Conservation (phyloP, 2,797 vertebrate genomes). For the Knipowitschia caucasica region DNA sequence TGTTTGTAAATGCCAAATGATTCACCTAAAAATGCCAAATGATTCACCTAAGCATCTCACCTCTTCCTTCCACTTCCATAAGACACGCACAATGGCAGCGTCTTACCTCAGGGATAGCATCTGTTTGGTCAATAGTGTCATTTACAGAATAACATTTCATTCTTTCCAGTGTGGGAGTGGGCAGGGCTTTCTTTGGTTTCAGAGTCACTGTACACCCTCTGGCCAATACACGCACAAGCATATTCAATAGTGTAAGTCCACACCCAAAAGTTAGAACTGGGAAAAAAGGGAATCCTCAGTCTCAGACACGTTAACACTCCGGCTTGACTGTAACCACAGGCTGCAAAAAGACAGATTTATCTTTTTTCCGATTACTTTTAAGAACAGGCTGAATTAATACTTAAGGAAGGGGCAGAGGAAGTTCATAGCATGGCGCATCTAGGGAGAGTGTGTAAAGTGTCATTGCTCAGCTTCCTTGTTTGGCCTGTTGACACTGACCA, state of each 20-base stretch:
- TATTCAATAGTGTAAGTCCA: conserved; percentile 26
- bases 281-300: conserved; percentile 51
- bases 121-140: conserved; percentile 63
- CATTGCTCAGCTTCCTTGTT: conserved; percentile 22
- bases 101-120: conserved; percentile 60
- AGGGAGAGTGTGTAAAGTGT: conserved; percentile 18
- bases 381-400: conserved; percentile 38
- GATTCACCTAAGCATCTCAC: conserved; percentile 30
- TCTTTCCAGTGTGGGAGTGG: conserved; percentile 76
- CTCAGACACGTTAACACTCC: conserved; percentile 34
- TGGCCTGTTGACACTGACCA: conserved; percentile 48
- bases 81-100: conserved; percentile 43
- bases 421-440: conserved; percentile 32
- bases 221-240: conserved; percentile 44
- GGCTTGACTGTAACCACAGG: conserved; percentile 22
- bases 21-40: conserved; percentile 36
- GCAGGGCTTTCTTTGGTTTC: conserved; percentile 60
- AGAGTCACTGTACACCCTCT: conserved; percentile 61
- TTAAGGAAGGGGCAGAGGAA: conserved; percentile 31
- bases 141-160: conserved; percentile 69
- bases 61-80: conserved; percentile 7
- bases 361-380: conserved; percentile 35
- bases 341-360: conserved; percentile 55
- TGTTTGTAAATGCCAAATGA: conserved; percentile 34
- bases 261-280: conserved; percentile 35